phyloP scores from a whole-genome alignment of 2,113 vertebrate genomes.

The Crotalus horridus region DNA sequence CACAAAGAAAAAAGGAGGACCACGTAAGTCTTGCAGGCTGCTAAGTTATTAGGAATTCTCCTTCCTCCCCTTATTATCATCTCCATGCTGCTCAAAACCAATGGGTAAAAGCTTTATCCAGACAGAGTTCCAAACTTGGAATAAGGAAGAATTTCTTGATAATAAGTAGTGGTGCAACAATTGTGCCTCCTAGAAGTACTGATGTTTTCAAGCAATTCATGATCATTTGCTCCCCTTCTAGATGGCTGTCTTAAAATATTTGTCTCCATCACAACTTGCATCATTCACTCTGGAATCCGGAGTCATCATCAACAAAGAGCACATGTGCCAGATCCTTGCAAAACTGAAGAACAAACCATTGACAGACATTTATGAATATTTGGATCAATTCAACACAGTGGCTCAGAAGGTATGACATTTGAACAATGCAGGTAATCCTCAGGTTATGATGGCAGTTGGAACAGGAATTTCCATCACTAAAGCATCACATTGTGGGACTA shows the following conservation, averaged over 20 bases:
- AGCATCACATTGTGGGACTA: too few species aligned
- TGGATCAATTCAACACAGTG: slow-evolving; percentile 30
- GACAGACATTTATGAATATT: slow-evolving; percentile 26
- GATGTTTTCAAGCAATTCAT: background rate
- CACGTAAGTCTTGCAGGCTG: background rate
- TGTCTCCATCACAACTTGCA: slow-evolving; percentile 43
- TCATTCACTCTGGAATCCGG: slow-evolving; percentile 24
- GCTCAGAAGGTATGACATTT: slow-evolving; percentile 18
- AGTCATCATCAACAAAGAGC: slow-evolving; percentile 30
- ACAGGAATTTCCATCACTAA: too few species aligned
- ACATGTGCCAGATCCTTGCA: slow-evolving; percentile 38
- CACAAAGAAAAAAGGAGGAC: background rate
- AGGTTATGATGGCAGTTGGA: too few species aligned
- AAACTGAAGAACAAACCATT: slow-evolving; percentile 5
- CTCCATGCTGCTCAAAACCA: background rate
- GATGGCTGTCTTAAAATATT: slow-evolving; percentile 23
- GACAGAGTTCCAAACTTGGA: background rate
- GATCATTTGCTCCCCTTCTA: background rate
- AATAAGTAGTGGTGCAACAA: background rate
- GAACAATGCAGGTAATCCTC: background rate
- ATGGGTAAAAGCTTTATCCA: background rate
- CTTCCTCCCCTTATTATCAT: background rate
- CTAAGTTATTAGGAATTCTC: background rate
- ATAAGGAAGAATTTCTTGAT: background rate
- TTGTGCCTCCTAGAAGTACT: background rate